A percentile compares a stretch with the other conserved stretches of the same genome.
These are phyloP conservation scores for Aphidius ervi DNA, from an alignment of 1,140 invertebrate genomes.

Conservation along the genomic window DNA sequence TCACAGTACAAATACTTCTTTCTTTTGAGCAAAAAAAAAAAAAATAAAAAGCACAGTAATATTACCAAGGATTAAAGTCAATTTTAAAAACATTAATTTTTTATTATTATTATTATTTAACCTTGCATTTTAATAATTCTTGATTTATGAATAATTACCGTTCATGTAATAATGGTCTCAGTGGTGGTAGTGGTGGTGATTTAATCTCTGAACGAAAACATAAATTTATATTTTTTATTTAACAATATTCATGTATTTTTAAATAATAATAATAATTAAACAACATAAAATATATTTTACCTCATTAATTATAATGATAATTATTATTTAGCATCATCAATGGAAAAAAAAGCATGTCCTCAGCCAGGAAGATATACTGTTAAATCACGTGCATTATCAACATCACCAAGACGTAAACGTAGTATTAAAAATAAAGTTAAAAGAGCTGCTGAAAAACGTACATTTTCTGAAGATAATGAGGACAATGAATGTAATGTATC, in stretches of 20 bases:
- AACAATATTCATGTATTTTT: too few species aligned
- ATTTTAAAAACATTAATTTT: not conserved
- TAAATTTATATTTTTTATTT: slow-evolving; percentile 15
- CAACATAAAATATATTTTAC: not conserved
- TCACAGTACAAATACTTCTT: not conserved
- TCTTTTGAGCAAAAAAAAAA: too few species aligned
- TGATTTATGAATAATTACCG: slow-evolving; percentile 27
- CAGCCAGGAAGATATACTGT: slow-evolving; percentile 49
- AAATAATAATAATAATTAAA: too few species aligned
- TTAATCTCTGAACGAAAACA: slow-evolving; percentile 24
- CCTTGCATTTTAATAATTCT: slow-evolving; percentile 20
- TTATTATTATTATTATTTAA: slow-evolving; percentile 7
- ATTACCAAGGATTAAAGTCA: too few species aligned
- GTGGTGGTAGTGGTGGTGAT: slow-evolving; percentile 18
- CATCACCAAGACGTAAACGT: slow-evolving; percentile 25
- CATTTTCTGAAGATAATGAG: slow-evolving; percentile 34
- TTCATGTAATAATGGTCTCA: slow-evolving; percentile 24
- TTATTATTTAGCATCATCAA: slow-evolving; percentile 38
- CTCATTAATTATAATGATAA: not conserved
- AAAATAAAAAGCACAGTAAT: too few species aligned
- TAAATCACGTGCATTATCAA: slow-evolving; percentile 25
- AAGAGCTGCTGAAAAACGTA: slow-evolving; percentile 31
- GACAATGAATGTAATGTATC: slow-evolving; percentile 40
- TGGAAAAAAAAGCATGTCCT: slow-evolving; percentile 52
- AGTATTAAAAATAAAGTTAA: not conserved